phyloP scores from a whole-genome alignment of 64 coral and sea anemone species.

The Astreopora myriophthalma region DNA sequence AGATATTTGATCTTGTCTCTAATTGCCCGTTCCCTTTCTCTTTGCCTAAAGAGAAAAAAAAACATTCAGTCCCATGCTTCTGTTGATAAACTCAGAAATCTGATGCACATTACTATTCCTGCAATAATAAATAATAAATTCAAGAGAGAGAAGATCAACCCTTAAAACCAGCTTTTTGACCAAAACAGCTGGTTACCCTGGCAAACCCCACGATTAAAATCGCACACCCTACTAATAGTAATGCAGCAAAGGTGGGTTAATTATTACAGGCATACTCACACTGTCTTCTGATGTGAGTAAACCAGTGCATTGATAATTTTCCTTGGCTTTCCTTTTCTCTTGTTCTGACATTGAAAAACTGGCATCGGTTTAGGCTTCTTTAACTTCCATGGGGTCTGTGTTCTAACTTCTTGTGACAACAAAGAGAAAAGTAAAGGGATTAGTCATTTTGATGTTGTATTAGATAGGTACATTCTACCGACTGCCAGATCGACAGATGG shows the following conservation, averaged over 20 bases:
- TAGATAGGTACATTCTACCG: no score
- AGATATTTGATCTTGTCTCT: constrained; percentile 33
- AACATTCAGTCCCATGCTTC: not conserved
- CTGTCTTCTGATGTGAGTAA: constrained; percentile 41
- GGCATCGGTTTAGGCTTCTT: not conserved
- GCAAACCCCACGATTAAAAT: no score
- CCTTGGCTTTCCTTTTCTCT: constrained; percentile 8
- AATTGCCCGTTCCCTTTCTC: constrained; percentile 50
- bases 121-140: no score
- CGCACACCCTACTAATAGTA: no score
- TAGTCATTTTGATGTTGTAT: no score
- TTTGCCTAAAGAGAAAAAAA: constrained; percentile 15
- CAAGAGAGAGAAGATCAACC: no score
- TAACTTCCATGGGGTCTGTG: constrained; percentile 41
- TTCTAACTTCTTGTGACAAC: not conserved
- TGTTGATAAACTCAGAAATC: not conserved
- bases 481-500: no score
- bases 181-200: no score
- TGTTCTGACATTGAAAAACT: not conserved
- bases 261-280: constrained; percentile 66
- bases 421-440: not conserved
- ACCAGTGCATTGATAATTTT: not conserved
- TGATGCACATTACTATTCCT: no score
- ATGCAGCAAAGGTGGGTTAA: no score
- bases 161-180: no score